phyloP scores from a whole-genome alignment of 2,888 invertebrate genomes.

The Mythimna pallens region DNA sequence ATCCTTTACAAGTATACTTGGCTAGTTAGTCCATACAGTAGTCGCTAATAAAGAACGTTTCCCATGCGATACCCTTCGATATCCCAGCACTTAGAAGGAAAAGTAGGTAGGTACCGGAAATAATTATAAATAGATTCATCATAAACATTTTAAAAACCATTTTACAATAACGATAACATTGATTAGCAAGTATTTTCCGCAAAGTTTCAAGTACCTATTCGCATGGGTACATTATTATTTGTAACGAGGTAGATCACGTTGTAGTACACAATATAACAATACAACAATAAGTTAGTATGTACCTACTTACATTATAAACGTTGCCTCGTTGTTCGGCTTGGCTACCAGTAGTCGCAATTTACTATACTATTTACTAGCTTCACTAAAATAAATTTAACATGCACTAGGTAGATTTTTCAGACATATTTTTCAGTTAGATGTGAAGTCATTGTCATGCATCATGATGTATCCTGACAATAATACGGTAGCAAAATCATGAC shows the following conservation, averaged over 20 bases:
- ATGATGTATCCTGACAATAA: background rate
- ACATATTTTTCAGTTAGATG: background rate
- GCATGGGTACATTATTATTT: constrained; percentile 2
- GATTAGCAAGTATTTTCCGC: constrained; percentile 14
- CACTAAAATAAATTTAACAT: constrained; percentile 14
- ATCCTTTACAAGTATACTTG: too few species aligned
- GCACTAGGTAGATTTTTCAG: constrained; percentile 15
- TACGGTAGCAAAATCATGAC: background rate
- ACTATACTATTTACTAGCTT: constrained; percentile 17
- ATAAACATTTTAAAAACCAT: background rate
- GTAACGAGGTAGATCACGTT: constrained; percentile 31
- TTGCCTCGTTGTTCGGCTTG: constrained; percentile 22
- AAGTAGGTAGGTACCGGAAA: constrained; percentile 1
- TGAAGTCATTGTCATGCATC: constrained; percentile 2
- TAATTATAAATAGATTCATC: background rate
- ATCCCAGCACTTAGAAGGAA: background rate
- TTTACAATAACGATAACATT: background rate
- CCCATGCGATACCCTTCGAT: too few species aligned
- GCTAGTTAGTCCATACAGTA: too few species aligned
- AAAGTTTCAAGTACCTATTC: constrained; percentile 10
- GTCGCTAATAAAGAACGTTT: too few species aligned
- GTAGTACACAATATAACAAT: constrained; percentile 65
- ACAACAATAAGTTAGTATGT: constrained; percentile 59
- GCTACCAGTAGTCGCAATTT: constrained; percentile 15
- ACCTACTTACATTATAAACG: constrained; percentile 27